Evolutionary conservation across 2,888 invertebrate species (phyloP).

Genomic region (Cephus sareptanus): DNA sequence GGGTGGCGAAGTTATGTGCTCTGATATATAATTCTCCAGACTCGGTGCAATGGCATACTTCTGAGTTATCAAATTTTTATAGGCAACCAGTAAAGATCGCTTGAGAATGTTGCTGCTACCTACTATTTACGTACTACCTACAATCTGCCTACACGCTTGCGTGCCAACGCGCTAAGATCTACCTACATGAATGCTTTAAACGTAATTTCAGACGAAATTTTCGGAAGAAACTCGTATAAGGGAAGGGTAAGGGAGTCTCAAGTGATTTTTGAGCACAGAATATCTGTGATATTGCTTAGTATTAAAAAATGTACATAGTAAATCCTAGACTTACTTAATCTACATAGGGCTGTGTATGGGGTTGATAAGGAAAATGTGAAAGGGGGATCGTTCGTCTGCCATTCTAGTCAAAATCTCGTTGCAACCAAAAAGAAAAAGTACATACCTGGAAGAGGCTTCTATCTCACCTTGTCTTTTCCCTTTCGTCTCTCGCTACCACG

Average conservation of each 20-base stretch:
- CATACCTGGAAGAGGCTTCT: constrained; percentile 7
- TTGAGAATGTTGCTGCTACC: too few relatives aligned
- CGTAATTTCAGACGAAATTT: too few relatives aligned
- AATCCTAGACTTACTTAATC: background rate
- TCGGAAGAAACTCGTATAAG: background rate
- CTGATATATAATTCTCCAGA: too few relatives aligned
- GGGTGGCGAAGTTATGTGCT: too few relatives aligned
- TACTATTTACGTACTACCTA: too few relatives aligned
- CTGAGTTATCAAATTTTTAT: too few relatives aligned
- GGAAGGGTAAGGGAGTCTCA: background rate
- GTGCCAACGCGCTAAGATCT: too few relatives aligned
- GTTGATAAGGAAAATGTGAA: background rate
- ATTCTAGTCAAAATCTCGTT: background rate
- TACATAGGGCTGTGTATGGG: background rate
- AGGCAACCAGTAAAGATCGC: too few relatives aligned
- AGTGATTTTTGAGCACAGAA: background rate
- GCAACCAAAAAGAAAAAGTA: background rate
- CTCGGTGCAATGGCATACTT: too few relatives aligned
- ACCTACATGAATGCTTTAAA: background rate
- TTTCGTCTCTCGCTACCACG: background rate
- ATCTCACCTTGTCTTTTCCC: constrained; percentile 9
- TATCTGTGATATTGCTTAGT: background rate
- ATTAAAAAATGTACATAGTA: background rate
- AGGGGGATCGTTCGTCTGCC: background rate
- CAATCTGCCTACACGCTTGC: too few relatives aligned